These are phyloP conservation scores for Manduca sexta DNA, from an alignment of 1,140 invertebrate genomes.

Conservation along the genomic window DNA sequence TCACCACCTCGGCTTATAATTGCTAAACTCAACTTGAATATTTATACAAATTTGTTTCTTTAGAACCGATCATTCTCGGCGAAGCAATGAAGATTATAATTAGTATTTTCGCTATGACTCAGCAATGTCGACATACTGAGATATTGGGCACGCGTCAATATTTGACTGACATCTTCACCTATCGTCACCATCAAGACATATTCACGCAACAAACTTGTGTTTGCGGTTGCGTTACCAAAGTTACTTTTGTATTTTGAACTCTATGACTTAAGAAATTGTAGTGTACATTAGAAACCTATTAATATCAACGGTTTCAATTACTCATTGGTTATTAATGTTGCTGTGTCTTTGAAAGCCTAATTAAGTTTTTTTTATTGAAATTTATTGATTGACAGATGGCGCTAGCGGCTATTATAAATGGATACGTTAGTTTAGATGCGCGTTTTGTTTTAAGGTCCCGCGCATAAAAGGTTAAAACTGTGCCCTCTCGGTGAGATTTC, in stretches of 20 bases:
- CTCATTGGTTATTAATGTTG: constrained; percentile 31
- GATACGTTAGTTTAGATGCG: constrained; percentile 52
- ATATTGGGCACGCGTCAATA: constrained; percentile 63
- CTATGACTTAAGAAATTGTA: constrained; percentile 1
- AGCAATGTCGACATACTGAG: constrained; percentile 35
- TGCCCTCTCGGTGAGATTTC: too few relatives aligned
- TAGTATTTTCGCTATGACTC: constrained; percentile 45
- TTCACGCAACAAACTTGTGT: constrained; percentile 37
- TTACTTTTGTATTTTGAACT: constrained; percentile 9
- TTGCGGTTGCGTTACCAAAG: constrained; percentile 3
- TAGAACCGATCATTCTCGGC: neutral
- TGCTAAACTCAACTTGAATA: too few relatives aligned
- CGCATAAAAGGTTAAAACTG: too few relatives aligned
- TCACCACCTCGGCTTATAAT: constrained; percentile 2
- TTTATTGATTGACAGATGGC: constrained; percentile 67
- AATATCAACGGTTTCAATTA: neutral
- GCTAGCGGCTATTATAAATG: constrained; percentile 63
- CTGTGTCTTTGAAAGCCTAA: constrained; percentile 64
- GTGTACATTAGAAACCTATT: constrained; percentile 10
- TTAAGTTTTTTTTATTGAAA: constrained; percentile 68
- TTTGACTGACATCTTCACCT: constrained; percentile 60
- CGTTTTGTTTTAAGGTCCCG: too few relatives aligned
- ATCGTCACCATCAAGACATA: constrained; percentile 56
- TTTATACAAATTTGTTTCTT: neutral
- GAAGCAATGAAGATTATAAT: constrained; percentile 58